Base-by-base conservation (phyloP, 2,113 vertebrate species). In the Andinoacara biseriatus region DNA sequence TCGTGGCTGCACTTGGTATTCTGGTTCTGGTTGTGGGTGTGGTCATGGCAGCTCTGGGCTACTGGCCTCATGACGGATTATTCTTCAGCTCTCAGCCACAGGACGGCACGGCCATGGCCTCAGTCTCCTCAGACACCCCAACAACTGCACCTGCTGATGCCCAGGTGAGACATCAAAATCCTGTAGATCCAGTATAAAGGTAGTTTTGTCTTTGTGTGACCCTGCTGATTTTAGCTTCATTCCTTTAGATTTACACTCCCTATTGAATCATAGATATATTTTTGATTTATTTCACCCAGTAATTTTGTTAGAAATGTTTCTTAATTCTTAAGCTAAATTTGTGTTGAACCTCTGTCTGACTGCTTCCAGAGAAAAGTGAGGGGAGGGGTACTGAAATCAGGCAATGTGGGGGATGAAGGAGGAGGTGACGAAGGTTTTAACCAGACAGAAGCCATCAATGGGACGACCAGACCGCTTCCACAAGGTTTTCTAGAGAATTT, bases 41-140 rank as follows among this genome's bases (percentile, higher is more conserved):
- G 1, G 93, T 97, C 77, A 95, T 99, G 95, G 97, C 98, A 0
- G 96, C 97, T 76, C 93, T 99, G 91, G 98, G 98, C 74, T 99
- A 99, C 90, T 99, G 98, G 98, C 98, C 98, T 0, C 96, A 96
- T 74, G 93, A 96, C 22, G 95, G 95, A 26, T 76, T 92, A 26
- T 79, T 93, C 74, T 61, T 88, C 83, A 81, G 69, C 6, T 5
- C 78, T 18, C 78, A 20, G 9, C 59, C 87, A 49, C 78, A 67
- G 15, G 85, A 89, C 83, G 85, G 59, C 22, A 3, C 87, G 2
- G 24, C 76, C 0, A 79, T 87, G 82, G 80, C 85, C 24, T 85
- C 83, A 0, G 60, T 59, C n/a, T 79, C 81, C 11, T 63, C 78
- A 24, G 56, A 57, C 29, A 80, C 18, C 18, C 7, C 76, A 33